Percentiles rank a stretch among this genome's conserved stretches.
These are phyloP conservation scores for Poicephalus gulielmi DNA, from an alignment of 2,113 vertebrate genomes.

Conservation along the genomic window DNA sequence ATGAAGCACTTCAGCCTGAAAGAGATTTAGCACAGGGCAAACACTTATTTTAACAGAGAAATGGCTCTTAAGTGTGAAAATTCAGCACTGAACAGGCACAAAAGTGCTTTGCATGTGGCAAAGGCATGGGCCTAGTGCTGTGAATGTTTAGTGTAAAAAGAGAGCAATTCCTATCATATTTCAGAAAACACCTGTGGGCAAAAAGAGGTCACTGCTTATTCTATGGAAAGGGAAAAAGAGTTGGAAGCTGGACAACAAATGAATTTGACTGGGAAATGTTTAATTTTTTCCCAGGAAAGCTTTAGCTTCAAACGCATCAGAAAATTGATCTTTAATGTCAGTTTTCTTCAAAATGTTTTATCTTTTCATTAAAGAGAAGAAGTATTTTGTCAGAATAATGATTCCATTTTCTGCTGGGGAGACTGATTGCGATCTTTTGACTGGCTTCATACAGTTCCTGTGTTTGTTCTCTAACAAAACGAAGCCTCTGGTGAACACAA, in stretches of 20 bases:
- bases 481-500: not conserved
- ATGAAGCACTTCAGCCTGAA: not conserved
- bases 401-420: not conserved
- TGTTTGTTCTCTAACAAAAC: not conserved
- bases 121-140: not conserved
- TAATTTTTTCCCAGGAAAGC: not conserved
- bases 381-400: not conserved
- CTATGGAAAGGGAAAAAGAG: not conserved
- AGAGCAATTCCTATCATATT: not conserved
- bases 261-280: not conserved
- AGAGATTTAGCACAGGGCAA: not conserved
- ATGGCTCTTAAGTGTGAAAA: not conserved
- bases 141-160: not conserved
- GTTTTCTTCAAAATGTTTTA: not conserved
- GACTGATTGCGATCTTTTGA: not conserved
- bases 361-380: not conserved
- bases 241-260: not conserved
- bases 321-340: not conserved
- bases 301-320: not conserved
- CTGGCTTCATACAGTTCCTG: not conserved
- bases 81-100: not conserved
- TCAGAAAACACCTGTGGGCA: not conserved
- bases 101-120: not conserved
- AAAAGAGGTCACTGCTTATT: not conserved
- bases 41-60: not conserved